These are phyloP conservation scores for Acanthosepion lycidas DNA, from an alignment of 2,888 invertebrate species.

Conservation along the genomic window DNA sequence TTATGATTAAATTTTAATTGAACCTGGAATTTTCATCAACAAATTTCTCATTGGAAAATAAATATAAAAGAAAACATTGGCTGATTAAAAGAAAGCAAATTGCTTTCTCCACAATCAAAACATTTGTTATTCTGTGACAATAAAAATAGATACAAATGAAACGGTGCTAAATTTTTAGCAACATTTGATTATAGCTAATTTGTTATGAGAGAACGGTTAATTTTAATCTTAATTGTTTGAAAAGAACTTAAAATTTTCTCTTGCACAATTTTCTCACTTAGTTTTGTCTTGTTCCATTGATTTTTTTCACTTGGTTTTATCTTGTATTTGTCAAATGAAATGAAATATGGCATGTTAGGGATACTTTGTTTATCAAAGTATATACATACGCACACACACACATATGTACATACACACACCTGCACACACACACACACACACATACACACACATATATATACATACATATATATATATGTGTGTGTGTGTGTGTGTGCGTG, in stretches of 20 bases:
- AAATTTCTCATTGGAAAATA: not conserved
- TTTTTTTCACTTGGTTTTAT: not conserved
- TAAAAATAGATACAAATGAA: not conserved
- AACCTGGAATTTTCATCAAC: not conserved
- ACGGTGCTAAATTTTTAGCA: not conserved
- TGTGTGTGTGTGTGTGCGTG: too few species aligned
- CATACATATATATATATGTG: too few species aligned
- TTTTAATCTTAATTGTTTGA: not conserved
- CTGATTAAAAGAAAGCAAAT: not conserved
- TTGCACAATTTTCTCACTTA: not conserved
- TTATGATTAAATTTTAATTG: not conserved
- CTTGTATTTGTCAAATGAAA: too few species aligned
- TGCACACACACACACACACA: too few species aligned
- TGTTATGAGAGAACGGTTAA: not conserved
- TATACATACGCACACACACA: too few species aligned
- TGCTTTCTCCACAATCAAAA: not conserved
- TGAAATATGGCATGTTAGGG: too few species aligned
- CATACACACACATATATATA: too few species aligned
- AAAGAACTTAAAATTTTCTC: not conserved
- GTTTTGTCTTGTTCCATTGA: not conserved
- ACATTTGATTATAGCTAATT: not conserved
- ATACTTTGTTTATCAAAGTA: too few species aligned
- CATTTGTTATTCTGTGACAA: slow-evolving; percentile 8
- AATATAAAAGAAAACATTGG: not conserved
- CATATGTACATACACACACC: too few species aligned